Conservation (phyloP, 1,140 invertebrate species). For the Penaeus indicus region DNA sequence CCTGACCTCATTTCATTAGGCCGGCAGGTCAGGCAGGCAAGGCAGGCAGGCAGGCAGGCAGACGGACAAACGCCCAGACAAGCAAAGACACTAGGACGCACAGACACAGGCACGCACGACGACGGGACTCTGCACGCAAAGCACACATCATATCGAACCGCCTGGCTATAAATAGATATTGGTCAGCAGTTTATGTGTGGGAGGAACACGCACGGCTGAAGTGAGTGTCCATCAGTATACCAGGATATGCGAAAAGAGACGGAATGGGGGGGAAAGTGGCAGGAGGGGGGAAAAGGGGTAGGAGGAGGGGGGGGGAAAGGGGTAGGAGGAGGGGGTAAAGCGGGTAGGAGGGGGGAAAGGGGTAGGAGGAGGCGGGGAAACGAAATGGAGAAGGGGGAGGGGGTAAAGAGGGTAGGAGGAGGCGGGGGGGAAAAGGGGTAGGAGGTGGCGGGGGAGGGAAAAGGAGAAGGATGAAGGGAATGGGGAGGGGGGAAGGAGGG, state of each 20-base stretch:
- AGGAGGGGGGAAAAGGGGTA: neutral
- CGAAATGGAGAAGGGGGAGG: neutral
- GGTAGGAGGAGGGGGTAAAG: neutral
- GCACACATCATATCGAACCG: too few relatives aligned
- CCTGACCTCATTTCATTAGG: too few relatives aligned
- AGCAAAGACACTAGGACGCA: too few relatives aligned
- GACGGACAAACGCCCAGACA: neutral
- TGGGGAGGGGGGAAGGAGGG: neutral
- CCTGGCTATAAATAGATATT: too few relatives aligned
- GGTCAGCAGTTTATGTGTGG: too few relatives aligned
- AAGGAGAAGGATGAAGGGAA: neutral
- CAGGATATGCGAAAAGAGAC: constrained; percentile 5
- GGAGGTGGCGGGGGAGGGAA: neutral
- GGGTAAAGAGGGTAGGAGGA: neutral
- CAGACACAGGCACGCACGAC: too few relatives aligned
- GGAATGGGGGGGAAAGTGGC: neutral
- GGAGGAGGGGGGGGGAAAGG: neutral
- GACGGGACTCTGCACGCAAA: too few relatives aligned
- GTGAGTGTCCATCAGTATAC: too few relatives aligned
- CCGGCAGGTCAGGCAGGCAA: neutral
- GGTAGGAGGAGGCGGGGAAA: neutral
- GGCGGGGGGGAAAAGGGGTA: neutral
- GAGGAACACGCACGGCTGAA: too few relatives aligned
- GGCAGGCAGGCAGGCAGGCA: neutral
- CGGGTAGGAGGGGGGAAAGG: neutral